phyloP scores from a whole-genome alignment of 1,140 invertebrate genomes.

The Hydropsyche tenuis region DNA sequence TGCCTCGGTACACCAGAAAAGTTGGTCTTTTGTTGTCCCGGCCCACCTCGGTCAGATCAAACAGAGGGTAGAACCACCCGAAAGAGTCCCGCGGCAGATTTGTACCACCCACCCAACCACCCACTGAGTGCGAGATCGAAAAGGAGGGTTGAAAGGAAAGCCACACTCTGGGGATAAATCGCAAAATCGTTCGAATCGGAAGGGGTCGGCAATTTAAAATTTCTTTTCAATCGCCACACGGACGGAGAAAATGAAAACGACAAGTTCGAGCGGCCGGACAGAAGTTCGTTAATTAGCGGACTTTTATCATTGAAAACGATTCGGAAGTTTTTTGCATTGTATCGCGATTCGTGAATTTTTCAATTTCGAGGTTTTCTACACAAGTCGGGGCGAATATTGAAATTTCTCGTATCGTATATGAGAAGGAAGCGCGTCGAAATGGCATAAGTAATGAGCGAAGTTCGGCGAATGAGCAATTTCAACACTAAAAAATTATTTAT shows the following conservation, averaged over 20 bases:
- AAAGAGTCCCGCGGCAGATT: constrained; percentile 28
- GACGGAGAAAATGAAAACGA: constrained; percentile 30
- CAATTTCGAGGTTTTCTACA: not conserved
- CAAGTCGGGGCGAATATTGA: not conserved
- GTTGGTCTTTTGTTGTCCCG: constrained; percentile 38
- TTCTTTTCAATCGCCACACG: constrained; percentile 48
- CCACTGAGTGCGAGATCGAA: not conserved
- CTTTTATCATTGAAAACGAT: not conserved
- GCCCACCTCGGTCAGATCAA: constrained; percentile 17
- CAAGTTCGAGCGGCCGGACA: constrained; percentile 11
- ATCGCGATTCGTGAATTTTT: not conserved
- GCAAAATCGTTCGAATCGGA: constrained; percentile 36
- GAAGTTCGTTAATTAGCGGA: constrained; percentile 36
- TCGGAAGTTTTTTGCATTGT: not conserved
- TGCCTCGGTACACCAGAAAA: constrained; percentile 35
- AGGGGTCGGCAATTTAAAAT: constrained; percentile 45
- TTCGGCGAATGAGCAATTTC: constrained; percentile 17
- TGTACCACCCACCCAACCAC: not conserved
- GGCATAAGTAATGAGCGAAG: constrained; percentile 2
- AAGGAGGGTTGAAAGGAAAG: not conserved
- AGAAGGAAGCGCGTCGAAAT: too few species aligned
- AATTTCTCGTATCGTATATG: constrained; percentile 8
- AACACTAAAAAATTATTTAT: constrained; percentile 38
- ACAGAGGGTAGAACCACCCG: constrained; percentile 26
- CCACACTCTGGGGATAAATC: constrained; percentile 34